phyloP scores from a whole-genome alignment of 2,797 vertebrate species.

The Tapera naevia region DNA sequence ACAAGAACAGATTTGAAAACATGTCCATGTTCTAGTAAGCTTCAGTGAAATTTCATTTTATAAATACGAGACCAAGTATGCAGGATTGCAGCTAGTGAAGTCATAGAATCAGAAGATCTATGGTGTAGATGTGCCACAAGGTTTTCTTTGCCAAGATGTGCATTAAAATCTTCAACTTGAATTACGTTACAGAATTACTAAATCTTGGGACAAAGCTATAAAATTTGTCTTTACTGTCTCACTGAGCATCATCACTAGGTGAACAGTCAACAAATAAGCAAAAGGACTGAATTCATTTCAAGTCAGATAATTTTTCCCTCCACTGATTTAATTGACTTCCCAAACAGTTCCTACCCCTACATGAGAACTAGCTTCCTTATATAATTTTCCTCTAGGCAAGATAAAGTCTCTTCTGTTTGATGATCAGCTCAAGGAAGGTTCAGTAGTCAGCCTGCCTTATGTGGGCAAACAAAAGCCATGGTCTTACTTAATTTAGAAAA shows the following conservation, averaged over 20 bases:
- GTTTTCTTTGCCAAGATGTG: slow-evolving; percentile 58
- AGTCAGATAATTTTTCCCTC: slow-evolving; percentile 2
- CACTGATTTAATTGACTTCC: slow-evolving; percentile 5
- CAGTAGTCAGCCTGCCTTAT: not conserved
- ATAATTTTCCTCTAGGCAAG: not conserved
- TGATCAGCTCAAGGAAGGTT: not conserved
- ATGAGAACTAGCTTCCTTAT: not conserved
- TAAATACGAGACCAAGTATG: slow-evolving; percentile 37
- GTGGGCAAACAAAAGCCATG: not conserved
- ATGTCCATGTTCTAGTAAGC: slow-evolving; percentile 18
- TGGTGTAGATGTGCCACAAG: not conserved
- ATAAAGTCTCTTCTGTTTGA: slow-evolving; percentile 22
- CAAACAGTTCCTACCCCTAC: not conserved
- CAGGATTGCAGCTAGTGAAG: slow-evolving; percentile 47
- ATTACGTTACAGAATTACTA: slow-evolving; percentile 62
- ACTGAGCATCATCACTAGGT: slow-evolving; percentile 27
- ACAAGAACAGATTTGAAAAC: slow-evolving; percentile 26
- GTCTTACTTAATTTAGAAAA: not conserved
- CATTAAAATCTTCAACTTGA: slow-evolving; percentile 66
- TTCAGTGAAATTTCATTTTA: slow-evolving; percentile 28
- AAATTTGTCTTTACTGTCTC: slow-evolving; percentile 58
- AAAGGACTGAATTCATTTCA: slow-evolving; percentile 53
- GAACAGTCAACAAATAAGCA: slow-evolving; percentile 57
- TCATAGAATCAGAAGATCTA: slow-evolving; percentile 58
- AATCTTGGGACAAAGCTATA: slow-evolving; percentile 50